Evolutionary conservation across 2,113 vertebrate genomes (phyloP), one percentile per base, ranked within the genome.

Genomic region (Elgaria multicarinata): DNA sequence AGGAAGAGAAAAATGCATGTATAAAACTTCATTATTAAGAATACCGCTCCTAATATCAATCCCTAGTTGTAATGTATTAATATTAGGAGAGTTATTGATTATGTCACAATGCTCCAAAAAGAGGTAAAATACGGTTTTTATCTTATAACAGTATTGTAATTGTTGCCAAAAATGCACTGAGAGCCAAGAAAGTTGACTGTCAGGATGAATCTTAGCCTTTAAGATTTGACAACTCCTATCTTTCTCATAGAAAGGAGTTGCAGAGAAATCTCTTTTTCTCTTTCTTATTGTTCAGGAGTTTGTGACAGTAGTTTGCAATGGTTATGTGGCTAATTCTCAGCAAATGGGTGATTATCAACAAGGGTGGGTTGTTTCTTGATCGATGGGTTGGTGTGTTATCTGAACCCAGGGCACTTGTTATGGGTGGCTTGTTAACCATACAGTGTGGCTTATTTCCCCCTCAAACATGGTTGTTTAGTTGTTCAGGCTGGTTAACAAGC

Each of bases 121-220:
- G 58, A 44, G 46, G 90, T 85, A 90, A 84, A 53, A 58, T 26
- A 13, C 28, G 71, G 58, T 53, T 89, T 87, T 58, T 83, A 88
- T 89, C 24, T 88, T 1, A 14, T 89, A 90, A 44, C n/a, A 92
- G 2, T 83, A 89, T n/a, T 83, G 0, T 64, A 69, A 20, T 16
- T 84, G 33, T 71, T 92, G 86, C 90, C 20, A 28, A 13, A 26
- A 86, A 3, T 1, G 2, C 2, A 85, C 1, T 13, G 58, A 69
- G 44, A 85, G 90, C 16, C 75, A 74, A 26, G 0, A 31, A 72
- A 86, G 0, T 62, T 79, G 0, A 36, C 0, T 55, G 12, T 50
- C 12, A 90, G 1, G 2, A 90, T 75, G n/a, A 5, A 81, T 76
- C 89, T 20, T 87, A 14, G 4, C 0, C 91, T 67, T 74, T 39